Percentiles rank a stretch among this genome's conserved stretches.
Conservation (phyloP, 2,888 invertebrate genomes). For the Ormyrus nitidulus region DNA sequence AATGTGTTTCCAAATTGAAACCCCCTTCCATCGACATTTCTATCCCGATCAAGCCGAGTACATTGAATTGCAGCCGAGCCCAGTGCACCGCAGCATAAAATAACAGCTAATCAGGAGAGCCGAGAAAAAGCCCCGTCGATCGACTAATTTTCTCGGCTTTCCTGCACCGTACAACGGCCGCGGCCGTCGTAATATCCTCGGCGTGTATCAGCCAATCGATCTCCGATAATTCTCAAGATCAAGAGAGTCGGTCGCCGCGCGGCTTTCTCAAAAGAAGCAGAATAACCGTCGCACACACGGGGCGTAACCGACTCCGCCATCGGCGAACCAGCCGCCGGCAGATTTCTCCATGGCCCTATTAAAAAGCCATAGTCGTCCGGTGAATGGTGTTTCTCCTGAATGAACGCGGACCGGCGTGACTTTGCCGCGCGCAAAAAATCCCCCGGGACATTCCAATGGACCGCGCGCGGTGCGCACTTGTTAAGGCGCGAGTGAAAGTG, state of each 20-base stretch:
- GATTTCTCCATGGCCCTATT: slow-evolving; percentile 28
- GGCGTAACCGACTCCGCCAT: too few species aligned
- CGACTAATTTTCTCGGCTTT: too few species aligned
- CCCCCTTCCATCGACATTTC: too few species aligned
- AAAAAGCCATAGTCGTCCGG: neutral
- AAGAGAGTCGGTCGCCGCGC: slow-evolving; percentile 19
- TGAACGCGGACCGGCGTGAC: slow-evolving; percentile 11
- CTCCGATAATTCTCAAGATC: slow-evolving; percentile 35
- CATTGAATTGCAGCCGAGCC: too few species aligned
- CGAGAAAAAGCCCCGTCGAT: too few species aligned
- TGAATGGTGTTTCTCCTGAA: slow-evolving; percentile 7
- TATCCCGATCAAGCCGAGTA: too few species aligned
- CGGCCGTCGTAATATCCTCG: neutral
- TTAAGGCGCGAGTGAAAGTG: slow-evolving; percentile 44
- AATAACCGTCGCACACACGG: neutral
- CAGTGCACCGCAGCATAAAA: too few species aligned
- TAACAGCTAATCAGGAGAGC: too few species aligned
- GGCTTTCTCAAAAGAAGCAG: slow-evolving; percentile 44
- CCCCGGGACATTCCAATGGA: slow-evolving; percentile 28
- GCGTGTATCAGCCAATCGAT: slow-evolving; percentile 5
- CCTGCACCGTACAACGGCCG: too few species aligned
- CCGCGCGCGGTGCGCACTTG: neutral
- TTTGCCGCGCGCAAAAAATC: slow-evolving; percentile 18
- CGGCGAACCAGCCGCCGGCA: slow-evolving; percentile 2
- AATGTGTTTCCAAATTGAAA: too few species aligned